Percentiles rank a stretch among this genome's conserved stretches.
Evolutionary conservation across 2,888 invertebrate species (phyloP).

Genomic region (Trilocha varians): DNA sequence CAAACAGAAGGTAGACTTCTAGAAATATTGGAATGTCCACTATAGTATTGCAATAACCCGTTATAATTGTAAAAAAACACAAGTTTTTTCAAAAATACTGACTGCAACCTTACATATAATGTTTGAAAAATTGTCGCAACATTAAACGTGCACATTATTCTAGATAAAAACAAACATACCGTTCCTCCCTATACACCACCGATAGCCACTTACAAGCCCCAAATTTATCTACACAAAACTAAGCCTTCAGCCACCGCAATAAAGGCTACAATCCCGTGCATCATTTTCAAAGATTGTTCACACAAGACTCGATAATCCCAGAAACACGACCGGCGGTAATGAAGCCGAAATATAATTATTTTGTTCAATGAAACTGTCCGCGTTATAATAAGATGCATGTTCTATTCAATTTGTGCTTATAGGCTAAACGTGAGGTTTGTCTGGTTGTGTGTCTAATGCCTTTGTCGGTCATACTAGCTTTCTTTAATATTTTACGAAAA

Average conservation of each 20-base stretch:
- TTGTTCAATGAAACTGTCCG: constrained; percentile 4
- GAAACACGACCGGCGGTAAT: constrained; percentile 12
- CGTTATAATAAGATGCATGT: neutral
- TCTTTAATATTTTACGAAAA: no score
- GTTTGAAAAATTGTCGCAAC: no score
- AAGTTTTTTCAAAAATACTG: no score
- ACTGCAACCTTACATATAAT: no score
- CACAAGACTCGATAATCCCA: constrained; percentile 12
- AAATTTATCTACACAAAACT: neutral
- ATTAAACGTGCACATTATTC: no score
- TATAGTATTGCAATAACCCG: no score
- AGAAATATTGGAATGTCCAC: no score
- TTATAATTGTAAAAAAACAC: no score
- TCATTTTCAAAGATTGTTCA: constrained; percentile 3
- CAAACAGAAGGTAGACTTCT: no score
- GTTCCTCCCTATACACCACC: neutral
- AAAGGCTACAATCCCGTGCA: neutral
- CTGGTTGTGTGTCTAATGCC: neutral
- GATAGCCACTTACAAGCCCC: neutral
- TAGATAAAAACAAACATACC: neutral
- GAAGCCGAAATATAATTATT: constrained; percentile 13
- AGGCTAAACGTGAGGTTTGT: neutral
- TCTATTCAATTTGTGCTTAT: constrained; percentile 3
- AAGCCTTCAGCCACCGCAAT: neutral
- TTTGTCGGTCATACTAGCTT: no score